These are phyloP conservation scores for Suncus etruscus DNA, from an alignment of 2,113 vertebrate genomes.

Conservation along the genomic window DNA sequence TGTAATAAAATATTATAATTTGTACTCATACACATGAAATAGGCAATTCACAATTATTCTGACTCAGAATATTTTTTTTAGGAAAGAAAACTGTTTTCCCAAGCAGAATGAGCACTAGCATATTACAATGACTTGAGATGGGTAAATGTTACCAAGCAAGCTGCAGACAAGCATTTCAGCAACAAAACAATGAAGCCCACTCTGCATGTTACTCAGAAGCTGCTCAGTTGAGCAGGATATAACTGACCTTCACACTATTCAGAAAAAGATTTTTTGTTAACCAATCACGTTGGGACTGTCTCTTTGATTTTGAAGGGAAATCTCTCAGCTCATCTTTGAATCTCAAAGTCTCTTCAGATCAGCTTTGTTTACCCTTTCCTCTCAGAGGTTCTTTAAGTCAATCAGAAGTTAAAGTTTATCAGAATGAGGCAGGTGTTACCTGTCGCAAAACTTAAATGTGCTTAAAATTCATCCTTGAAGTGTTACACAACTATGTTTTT, in stretches of 20 bases:
- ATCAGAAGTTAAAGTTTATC: constrained; percentile 76
- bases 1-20: constrained; percentile 72
- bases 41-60: constrained; percentile 54
- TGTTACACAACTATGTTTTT: constrained; percentile 68
- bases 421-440: constrained; percentile 72
- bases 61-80: constrained; percentile 14
- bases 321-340: constrained; percentile 40
- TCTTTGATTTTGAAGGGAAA: constrained; percentile 42
- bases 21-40: constrained; percentile 65
- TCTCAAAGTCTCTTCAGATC: constrained; percentile 46
- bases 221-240: not conserved
- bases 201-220: not conserved
- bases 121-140: constrained; percentile 26
- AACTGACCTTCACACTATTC: not conserved
- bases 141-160: not conserved
- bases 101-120: not conserved
- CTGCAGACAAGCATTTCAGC: constrained; percentile 8
- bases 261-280: constrained; percentile 1
- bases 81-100: constrained; percentile 24
- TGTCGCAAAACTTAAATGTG: constrained; percentile 67
- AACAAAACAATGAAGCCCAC: constrained; percentile 6
- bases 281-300: not conserved
- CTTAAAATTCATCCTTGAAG: constrained; percentile 81
- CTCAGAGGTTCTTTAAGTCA: constrained; percentile 72
- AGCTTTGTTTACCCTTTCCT: constrained; percentile 56